Conservation (phyloP, 2,888 invertebrate species). For the Xestia c-nigrum region DNA sequence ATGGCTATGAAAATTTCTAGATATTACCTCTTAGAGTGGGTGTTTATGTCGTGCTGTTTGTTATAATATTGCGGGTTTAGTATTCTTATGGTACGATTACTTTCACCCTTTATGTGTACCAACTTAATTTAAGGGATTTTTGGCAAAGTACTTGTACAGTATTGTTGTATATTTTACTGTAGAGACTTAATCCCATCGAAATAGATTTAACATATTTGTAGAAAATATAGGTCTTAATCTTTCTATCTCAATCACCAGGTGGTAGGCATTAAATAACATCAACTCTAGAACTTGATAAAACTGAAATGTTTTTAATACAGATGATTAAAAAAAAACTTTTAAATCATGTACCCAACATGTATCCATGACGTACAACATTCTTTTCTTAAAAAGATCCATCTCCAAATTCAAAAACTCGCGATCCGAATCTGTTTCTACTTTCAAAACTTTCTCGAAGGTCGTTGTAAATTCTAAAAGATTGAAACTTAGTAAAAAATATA, state of each 20-base stretch:
- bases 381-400: neutral
- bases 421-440: constrained; percentile 32
- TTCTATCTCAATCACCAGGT: neutral
- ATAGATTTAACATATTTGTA: neutral
- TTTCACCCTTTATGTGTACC: constrained; percentile 32
- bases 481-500: constrained; percentile 67
- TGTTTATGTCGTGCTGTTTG: constrained; percentile 54
- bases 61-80: constrained; percentile 32
- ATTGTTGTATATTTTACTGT: neutral
- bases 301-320: neutral
- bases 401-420: constrained; percentile 15
- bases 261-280: neutral
- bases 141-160: neutral
- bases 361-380: neutral
- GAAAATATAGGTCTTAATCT: neutral
- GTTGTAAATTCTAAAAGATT: constrained; percentile 61
- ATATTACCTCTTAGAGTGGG: constrained; percentile 67
- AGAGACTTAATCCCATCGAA: neutral
- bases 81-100: constrained; percentile 36
- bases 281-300: neutral
- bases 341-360: neutral
- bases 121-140: constrained; percentile 13
- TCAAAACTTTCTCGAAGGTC: constrained; percentile 36
- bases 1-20: constrained; percentile 75
- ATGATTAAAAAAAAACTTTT: neutral